Evolutionary conservation across 2,797 vertebrate species (phyloP).

Genomic region (Leptatherina wallacei): DNA sequence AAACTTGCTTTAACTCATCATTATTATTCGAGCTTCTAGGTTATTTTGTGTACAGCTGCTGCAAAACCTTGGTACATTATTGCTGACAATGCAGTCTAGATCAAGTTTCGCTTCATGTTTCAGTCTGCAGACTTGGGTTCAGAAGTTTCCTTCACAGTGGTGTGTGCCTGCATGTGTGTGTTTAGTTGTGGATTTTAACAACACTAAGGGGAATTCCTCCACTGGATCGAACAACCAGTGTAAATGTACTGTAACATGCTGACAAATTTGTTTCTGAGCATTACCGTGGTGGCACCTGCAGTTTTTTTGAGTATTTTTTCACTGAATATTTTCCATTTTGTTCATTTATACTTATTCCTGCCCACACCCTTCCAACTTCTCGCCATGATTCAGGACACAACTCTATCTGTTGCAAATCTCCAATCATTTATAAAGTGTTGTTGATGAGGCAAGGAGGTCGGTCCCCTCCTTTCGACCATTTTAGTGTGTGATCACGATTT

Average conservation of each 20-base stretch:
- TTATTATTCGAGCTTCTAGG: neutral
- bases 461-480: too few relatives aligned
- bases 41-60: slow-evolving; percentile 9
- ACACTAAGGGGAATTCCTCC: neutral
- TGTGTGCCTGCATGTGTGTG: neutral
- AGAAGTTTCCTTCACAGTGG: slow-evolving; percentile 37
- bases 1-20: neutral
- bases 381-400: too few relatives aligned
- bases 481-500: too few relatives aligned
- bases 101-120: slow-evolving; percentile 61
- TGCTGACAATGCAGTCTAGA: slow-evolving; percentile 29
- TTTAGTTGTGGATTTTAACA: neutral
- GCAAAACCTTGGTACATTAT: slow-evolving; percentile 7
- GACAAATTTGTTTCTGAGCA: slow-evolving; percentile 2
- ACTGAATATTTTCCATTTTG: too few relatives aligned
- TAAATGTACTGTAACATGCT: slow-evolving; percentile 7
- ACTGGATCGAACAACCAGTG: neutral
- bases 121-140: slow-evolving; percentile 39
- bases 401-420: neutral
- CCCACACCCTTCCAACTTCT: too few relatives aligned
- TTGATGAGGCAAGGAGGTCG: too few relatives aligned
- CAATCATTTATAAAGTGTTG: too few relatives aligned
- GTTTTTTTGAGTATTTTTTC: neutral
- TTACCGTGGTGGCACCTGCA: neutral
- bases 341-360: too few relatives aligned